A percentile compares a stretch with the other conserved stretches of the same genome.
These are phyloP conservation scores for Stramonita haemastoma DNA, from an alignment of 2,888 invertebrate genomes.

Conservation along the genomic window DNA sequence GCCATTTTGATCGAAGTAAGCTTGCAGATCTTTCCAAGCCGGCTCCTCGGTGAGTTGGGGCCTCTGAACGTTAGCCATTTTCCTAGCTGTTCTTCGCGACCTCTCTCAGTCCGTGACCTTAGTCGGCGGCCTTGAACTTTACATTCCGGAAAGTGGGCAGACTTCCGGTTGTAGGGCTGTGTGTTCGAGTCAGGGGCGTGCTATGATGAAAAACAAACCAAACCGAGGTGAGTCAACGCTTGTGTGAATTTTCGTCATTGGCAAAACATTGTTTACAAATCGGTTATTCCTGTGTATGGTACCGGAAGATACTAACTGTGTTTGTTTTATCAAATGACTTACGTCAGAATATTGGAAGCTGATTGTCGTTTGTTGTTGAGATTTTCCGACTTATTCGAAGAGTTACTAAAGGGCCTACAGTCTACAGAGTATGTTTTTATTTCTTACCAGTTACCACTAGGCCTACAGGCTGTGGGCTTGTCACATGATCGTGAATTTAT, in stretches of 20 bases:
- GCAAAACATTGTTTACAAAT: background rate
- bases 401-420: too few relatives aligned
- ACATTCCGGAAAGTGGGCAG: constrained; percentile 43
- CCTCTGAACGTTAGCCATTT: constrained; percentile 48
- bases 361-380: too few relatives aligned
- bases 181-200: constrained; percentile 28
- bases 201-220: background rate
- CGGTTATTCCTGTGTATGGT: background rate
- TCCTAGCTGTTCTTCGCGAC: background rate
- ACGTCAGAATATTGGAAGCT: too few relatives aligned
- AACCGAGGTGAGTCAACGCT: background rate
- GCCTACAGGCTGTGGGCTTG: too few relatives aligned
- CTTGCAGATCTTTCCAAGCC: constrained; percentile 66
- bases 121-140: constrained; percentile 39
- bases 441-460: too few relatives aligned
- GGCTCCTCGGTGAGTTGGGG: constrained; percentile 59
- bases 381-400: too few relatives aligned
- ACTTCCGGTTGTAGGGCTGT: constrained; percentile 47
- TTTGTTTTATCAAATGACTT: too few relatives aligned
- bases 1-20: constrained; percentile 83
- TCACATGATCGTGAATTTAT: too few relatives aligned
- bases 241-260: background rate
- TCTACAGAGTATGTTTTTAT: too few relatives aligned
- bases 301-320: background rate
- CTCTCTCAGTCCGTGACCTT: constrained; percentile 39